These are phyloP conservation scores for Charadrius vociferus DNA, from an alignment of 2,113 vertebrate species.

Conservation along the genomic window DNA sequence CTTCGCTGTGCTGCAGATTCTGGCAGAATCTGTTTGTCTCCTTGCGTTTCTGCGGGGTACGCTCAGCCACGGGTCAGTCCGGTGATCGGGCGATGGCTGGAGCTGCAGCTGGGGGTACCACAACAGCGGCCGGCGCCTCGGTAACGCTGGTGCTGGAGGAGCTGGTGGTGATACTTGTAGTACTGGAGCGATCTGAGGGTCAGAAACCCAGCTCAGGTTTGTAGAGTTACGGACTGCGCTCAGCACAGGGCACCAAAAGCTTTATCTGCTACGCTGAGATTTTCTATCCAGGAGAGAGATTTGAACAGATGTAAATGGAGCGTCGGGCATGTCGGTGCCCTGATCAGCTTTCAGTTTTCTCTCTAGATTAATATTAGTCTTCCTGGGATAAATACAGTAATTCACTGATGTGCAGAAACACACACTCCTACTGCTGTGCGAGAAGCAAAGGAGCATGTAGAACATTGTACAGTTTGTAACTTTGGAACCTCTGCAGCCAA, in stretches of 20 bases:
- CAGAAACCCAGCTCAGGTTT: not conserved
- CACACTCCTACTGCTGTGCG: not conserved
- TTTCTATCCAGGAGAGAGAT: not conserved
- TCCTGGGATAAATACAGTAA: conserved; percentile 59
- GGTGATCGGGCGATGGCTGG: not conserved
- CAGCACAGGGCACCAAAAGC: not conserved
- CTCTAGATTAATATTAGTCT: conserved; percentile 42
- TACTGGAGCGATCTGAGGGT: not conserved
- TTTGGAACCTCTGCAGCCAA: conserved; percentile 46
- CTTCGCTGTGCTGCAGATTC: not conserved
- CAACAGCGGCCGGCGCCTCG: not conserved
- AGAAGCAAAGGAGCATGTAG: not conserved
- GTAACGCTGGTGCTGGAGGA: not conserved
- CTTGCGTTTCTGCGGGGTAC: not conserved
- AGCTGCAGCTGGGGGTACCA: not conserved
- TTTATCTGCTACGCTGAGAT: not conserved
- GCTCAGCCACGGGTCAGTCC: not conserved
- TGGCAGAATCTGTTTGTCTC: not conserved
- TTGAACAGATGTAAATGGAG: not conserved
- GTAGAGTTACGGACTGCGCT: not conserved
- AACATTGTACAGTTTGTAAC: conserved; percentile 13
- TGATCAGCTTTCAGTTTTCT: conserved; percentile 1
- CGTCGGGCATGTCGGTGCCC: not conserved
- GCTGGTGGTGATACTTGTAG: not conserved
- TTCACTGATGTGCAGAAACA: conserved; percentile 42